These are phyloP conservation scores for Melanotaenia parkinsoni DNA, from an alignment of 2,797 vertebrate species.

Conservation along the genomic window DNA sequence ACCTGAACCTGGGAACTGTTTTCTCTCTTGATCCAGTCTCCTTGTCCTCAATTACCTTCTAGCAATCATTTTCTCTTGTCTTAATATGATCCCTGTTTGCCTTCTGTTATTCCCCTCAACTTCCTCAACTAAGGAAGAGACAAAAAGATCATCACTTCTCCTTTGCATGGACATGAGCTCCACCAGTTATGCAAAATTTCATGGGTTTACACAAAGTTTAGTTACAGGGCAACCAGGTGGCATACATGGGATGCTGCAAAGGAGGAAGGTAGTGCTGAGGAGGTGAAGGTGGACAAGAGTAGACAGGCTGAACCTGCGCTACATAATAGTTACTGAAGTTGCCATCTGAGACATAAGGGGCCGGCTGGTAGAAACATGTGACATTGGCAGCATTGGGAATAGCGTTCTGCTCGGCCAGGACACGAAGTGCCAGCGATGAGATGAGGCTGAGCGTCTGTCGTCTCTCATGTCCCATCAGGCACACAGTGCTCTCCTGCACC, in stretches of 20 bases:
- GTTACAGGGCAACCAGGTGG: constrained; percentile 96
- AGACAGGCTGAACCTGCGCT: constrained; percentile 94
- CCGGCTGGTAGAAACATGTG: constrained; percentile 99
- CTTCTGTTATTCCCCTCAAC: constrained; percentile 27
- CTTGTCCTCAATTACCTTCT: constrained; percentile 34
- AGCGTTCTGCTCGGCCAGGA: constrained; percentile 94
- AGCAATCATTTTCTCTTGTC: constrained; percentile 30
- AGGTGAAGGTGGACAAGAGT: constrained; percentile 79
- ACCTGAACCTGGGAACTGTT: constrained; percentile 27
- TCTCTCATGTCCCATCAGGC: constrained; percentile 98
- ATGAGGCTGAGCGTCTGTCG: constrained; percentile 96
- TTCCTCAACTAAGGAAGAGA: constrained; percentile 16
- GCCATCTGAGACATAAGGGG: constrained; percentile 93
- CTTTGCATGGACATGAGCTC: constrained; percentile 21
- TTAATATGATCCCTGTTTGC: constrained; percentile 11
- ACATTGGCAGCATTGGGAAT: constrained; percentile 96
- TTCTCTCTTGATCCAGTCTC: constrained; percentile 40
- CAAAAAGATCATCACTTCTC: constrained; percentile 11
- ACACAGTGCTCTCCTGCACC: constrained; percentile 98
- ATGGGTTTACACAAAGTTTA: constrained; percentile 70
- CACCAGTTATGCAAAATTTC: constrained; percentile 17
- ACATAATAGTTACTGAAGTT: constrained; percentile 99
- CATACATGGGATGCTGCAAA: constrained; percentile 86
- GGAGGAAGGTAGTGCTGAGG: constrained; percentile 84
- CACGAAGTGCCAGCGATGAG: constrained; percentile 92